Evolutionary conservation across 2,113 vertebrate genomes (phyloP).

Genomic region (Stegastes partitus): DNA sequence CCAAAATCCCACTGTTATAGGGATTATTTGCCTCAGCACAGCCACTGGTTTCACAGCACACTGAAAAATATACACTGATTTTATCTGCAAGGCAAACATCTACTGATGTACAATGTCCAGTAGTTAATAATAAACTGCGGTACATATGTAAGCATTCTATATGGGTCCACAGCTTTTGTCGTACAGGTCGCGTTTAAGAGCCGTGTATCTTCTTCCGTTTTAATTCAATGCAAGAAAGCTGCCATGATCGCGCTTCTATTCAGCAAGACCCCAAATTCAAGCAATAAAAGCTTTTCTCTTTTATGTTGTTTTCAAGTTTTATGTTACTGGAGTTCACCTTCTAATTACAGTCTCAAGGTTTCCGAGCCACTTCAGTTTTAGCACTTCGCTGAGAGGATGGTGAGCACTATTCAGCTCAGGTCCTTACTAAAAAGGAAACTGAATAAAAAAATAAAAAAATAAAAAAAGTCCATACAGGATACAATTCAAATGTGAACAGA

Average conservation of each 20-base stretch:
- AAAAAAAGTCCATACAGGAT: constrained; percentile 51
- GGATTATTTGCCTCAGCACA: too few species aligned
- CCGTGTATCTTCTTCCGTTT: constrained; percentile 3
- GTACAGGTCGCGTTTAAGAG: neutral
- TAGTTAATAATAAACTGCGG: neutral
- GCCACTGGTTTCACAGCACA: too few species aligned
- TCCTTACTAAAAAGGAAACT: constrained; percentile 45
- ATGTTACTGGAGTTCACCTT: constrained; percentile 56
- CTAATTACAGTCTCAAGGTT: constrained; percentile 80
- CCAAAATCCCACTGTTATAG: too few species aligned
- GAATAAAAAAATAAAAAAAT: constrained; percentile 34
- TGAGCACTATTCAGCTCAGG: constrained; percentile 51
- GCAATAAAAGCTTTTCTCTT: constrained; percentile 62
- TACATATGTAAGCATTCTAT: neutral
- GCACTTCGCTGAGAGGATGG: constrained; percentile 48
- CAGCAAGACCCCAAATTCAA: constrained; percentile 55
- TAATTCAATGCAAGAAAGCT: constrained; percentile 31
- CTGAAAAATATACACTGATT: too few species aligned
- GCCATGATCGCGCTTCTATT: constrained; percentile 36
- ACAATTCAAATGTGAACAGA: constrained; percentile 58
- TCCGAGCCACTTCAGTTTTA: constrained; percentile 64
- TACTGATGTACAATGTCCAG: neutral
- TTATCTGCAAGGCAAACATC: neutral
- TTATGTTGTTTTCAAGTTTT: constrained; percentile 52
- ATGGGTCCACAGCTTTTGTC: neutral